Evolutionary conservation across 2,888 invertebrate species (phyloP), one percentile per base, ranked within the genome.

Genomic region (Tyria jacobaeae): DNA sequence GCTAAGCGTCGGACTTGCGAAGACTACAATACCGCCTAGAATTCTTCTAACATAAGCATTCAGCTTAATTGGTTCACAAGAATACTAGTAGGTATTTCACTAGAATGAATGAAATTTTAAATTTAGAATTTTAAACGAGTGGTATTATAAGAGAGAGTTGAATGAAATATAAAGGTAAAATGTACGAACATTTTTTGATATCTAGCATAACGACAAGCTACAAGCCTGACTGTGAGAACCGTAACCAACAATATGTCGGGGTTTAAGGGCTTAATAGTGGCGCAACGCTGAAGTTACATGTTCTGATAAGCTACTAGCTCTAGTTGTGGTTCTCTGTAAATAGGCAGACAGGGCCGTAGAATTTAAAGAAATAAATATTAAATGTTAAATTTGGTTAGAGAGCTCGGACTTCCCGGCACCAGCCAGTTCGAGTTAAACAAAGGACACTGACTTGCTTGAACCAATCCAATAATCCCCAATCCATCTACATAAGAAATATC

Each of bases 181-280:
- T 31, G 39, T 24, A 51, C 64, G 21, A 53, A 41, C 44, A 54
- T 53, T 39, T 59, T 64, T 44, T 50, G 70, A 52, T 54, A 67
- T 68, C 60, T 70, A 50, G n/a, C 41, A 14, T 51, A 55, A 50
- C 31, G 62, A 56, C 60, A 59, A 31, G 37, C n/a, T 37, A 9
- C 63, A 70, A 70, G 68, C 67, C 48, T 25, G 12, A 27, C 50
- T 60, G 31, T 24, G 25, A 49, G 49, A 37, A 47, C 15, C 35
- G 54, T 58, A 44, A 55, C 59, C 59, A 48, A 63, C 60, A 62
- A 59, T 68, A 56, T 61, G 47, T 53, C 48, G 47, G 31, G 39
- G 64, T 68, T 70, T 73, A 67, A 41, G 24, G 47, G 60, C 41
- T 67, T 35, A 50, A 70, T 35, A 27, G 44, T 34, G 37, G 27